A percentile compares a stretch with the other conserved stretches of the same genome.
These are phyloP conservation scores for Ormyrus labotus DNA, from an alignment of 2,888 invertebrate species.

Conservation along the genomic window DNA sequence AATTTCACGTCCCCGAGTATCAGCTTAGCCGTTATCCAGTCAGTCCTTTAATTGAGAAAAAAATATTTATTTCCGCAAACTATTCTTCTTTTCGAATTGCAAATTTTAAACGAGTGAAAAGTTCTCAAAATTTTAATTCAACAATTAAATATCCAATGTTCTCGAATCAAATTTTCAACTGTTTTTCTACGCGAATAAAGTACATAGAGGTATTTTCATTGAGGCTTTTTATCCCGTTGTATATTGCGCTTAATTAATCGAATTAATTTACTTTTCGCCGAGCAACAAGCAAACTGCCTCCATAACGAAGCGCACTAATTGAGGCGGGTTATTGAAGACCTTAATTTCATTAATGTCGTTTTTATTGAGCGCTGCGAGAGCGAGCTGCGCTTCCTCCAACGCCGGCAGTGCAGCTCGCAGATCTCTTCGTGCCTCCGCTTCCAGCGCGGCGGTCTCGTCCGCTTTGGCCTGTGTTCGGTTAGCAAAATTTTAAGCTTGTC, in stretches of 20 bases:
- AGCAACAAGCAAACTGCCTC: constrained; percentile 92
- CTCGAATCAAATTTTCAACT: background rate
- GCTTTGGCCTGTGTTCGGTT: constrained; percentile 82
- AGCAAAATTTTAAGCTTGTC: too few relatives aligned
- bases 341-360: constrained; percentile 93
- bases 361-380: constrained; percentile 90
- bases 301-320: constrained; percentile 92
- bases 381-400: constrained; percentile 88
- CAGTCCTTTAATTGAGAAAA: constrained; percentile 79
- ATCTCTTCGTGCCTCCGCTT: constrained; percentile 90
- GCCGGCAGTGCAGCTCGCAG: constrained; percentile 92
- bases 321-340: constrained; percentile 92
- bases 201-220: too few relatives aligned
- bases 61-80: background rate
- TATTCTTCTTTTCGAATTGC: background rate
- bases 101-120: background rate
- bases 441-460: constrained; percentile 87
- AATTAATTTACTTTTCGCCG: constrained; percentile 83
- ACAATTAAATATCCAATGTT: background rate
- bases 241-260: background rate
- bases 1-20: constrained; percentile 90
- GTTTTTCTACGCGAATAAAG: background rate
- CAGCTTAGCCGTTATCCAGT: constrained; percentile 90
- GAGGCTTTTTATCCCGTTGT: too few relatives aligned
- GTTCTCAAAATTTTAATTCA: background rate